A percentile compares a stretch with the other conserved stretches of the same genome.
These are phyloP conservation scores for Megastigmus dorsalis DNA, from an alignment of 2,888 invertebrate genomes.

Conservation along the genomic window DNA sequence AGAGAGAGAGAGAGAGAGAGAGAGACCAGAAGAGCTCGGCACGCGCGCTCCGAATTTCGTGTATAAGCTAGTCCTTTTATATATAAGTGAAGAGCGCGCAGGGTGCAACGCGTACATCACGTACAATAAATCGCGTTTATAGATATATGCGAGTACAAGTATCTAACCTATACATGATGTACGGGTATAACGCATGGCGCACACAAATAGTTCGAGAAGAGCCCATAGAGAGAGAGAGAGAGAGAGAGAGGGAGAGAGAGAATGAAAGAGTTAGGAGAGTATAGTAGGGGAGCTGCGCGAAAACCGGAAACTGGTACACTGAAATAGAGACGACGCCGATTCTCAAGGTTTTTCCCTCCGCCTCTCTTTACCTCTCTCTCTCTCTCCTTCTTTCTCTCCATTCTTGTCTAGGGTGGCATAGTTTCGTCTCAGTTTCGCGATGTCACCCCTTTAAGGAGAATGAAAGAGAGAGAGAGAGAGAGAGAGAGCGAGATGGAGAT, in stretches of 20 bases:
- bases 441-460: conserved; percentile 39
- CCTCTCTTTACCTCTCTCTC: conserved; percentile 46
- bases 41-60: background rate
- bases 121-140: too few relatives aligned
- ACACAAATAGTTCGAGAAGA: too few relatives aligned
- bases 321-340: conserved; percentile 66
- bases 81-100: too few relatives aligned
- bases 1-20: too few relatives aligned
- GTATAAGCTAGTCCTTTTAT: too few relatives aligned
- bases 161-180: too few relatives aligned
- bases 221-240: conserved; percentile 3
- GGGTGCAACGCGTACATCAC: background rate
- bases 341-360: conserved; percentile 60
- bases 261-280: conserved; percentile 37
- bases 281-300: conserved; percentile 65
- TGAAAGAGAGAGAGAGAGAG: too few relatives aligned
- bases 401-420: conserved; percentile 37
- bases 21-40: too few relatives aligned
- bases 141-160: too few relatives aligned
- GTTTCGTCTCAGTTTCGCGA: conserved; percentile 45
- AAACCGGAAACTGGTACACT: conserved; percentile 70
- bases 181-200: background rate
- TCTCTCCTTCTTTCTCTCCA: conserved; percentile 30
- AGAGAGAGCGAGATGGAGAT: too few relatives aligned
- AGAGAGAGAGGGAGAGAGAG: conserved; percentile 22